phyloP scores from a whole-genome alignment of 2,888 invertebrate genomes.

The Hesperia comma region DNA sequence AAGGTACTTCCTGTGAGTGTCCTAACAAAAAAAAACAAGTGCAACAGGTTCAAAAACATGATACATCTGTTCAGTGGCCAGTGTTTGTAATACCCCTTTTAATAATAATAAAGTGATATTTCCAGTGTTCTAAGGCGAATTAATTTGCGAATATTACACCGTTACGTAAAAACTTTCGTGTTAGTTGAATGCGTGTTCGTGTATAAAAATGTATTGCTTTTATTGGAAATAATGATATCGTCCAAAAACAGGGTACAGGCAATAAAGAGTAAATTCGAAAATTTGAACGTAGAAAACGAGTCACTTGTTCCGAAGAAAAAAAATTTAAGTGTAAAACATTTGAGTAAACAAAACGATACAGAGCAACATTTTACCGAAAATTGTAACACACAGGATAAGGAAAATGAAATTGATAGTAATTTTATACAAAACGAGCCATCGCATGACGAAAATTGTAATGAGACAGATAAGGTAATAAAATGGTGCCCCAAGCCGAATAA shows the following conservation, averaged over 20 bases:
- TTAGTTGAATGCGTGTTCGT: constrained; percentile 32
- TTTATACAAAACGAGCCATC: constrained; percentile 31
- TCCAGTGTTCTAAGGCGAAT: constrained; percentile 22
- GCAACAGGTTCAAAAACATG: constrained; percentile 45
- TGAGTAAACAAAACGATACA: constrained; percentile 43
- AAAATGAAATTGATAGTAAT: constrained; percentile 25
- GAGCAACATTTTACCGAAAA: constrained; percentile 14
- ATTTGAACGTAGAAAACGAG: constrained; percentile 66
- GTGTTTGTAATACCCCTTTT: constrained; percentile 9
- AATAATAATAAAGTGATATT: constrained; percentile 33
- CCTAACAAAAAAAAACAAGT: constrained; percentile 41
- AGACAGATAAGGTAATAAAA: constrained; percentile 33
- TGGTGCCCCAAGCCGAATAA: constrained; percentile 60
- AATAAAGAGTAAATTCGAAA: constrained; percentile 87
- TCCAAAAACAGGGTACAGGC: constrained; percentile 84
- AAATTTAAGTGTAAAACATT: constrained; percentile 42
- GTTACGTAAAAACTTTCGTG: constrained; percentile 24
- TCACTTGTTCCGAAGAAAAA: constrained; percentile 43
- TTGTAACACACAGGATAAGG: constrained; percentile 37
- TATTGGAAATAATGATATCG: constrained; percentile 75
- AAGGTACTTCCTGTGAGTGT: constrained; percentile 27
- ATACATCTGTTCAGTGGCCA: constrained; percentile 32
- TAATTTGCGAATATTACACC: constrained; percentile 24
- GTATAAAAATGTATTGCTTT: constrained; percentile 62
- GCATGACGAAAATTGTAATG: constrained; percentile 38